Percentiles rank a stretch among this genome's conserved stretches.
Conservation (phyloP, 1,140 invertebrate species). For the Bombyx mori region DNA sequence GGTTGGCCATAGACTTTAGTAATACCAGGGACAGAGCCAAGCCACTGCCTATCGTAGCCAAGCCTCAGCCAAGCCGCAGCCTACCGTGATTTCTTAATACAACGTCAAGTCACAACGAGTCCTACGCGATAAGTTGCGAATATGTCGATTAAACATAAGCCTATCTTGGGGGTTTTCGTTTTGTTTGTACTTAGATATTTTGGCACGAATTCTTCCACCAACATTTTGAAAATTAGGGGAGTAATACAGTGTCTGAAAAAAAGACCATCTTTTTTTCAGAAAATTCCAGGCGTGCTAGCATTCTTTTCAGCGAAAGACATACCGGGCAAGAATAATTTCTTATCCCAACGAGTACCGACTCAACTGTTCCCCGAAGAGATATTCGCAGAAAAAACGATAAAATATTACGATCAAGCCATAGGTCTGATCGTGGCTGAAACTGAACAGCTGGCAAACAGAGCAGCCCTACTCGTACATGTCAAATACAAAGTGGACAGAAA, state of each 20-base stretch:
- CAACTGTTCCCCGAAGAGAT: slow-evolving; percentile 73
- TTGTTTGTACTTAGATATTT: too few species aligned
- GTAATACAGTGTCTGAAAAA: neutral
- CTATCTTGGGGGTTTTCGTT: too few species aligned
- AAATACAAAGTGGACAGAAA: slow-evolving; percentile 66
- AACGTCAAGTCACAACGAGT: too few species aligned
- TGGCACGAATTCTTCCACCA: too few species aligned
- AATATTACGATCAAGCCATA: slow-evolving; percentile 80
- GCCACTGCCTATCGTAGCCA: too few species aligned
- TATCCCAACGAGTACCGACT: slow-evolving; percentile 58
- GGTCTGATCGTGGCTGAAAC: slow-evolving; percentile 81
- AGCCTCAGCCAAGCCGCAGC: too few species aligned
- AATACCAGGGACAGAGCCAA: too few species aligned
- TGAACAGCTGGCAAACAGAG: slow-evolving; percentile 75
- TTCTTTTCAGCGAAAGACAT: slow-evolving; percentile 84
- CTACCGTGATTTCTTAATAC: too few species aligned
- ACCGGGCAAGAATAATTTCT: slow-evolving; percentile 78
- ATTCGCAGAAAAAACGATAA: slow-evolving; percentile 66
- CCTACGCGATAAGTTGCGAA: too few species aligned
- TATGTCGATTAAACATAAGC: too few species aligned
- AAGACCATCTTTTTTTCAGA: slow-evolving; percentile 46
- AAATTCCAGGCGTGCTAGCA: slow-evolving; percentile 78
- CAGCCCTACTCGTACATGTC: slow-evolving; percentile 78
- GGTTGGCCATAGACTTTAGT: too few species aligned
- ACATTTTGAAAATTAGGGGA: neutral